A percentile compares a stretch with the other conserved stretches of the same genome.
These are phyloP conservation scores for Lates calcarifer DNA, from an alignment of 2,113 vertebrate species.

Conservation along the genomic window DNA sequence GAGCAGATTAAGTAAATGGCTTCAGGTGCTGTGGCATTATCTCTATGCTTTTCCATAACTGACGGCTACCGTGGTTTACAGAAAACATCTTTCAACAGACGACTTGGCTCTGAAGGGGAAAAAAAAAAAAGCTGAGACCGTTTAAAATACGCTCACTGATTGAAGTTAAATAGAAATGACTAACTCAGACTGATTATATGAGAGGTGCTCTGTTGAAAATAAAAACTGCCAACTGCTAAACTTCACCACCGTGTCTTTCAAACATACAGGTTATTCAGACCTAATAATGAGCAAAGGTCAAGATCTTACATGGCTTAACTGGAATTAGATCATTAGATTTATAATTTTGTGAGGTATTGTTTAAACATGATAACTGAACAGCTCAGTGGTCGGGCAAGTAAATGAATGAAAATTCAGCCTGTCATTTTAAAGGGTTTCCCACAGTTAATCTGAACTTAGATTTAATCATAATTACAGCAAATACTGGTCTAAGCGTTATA, in stretches of 20 bases:
- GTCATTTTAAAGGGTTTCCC: background rate
- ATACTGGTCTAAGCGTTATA: background rate
- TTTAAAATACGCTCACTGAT: slow-evolving; percentile 21
- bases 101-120: background rate
- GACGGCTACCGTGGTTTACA: slow-evolving; percentile 50
- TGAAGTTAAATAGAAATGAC: background rate
- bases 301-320: slow-evolving; percentile 1
- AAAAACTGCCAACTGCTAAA: slow-evolving; percentile 1
- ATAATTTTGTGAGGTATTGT: background rate
- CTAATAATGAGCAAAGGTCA: slow-evolving; percentile 11
- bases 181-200: background rate
- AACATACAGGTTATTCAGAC: background rate
- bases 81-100: slow-evolving; percentile 51
- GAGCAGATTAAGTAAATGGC: slow-evolving; percentile 92
- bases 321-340: too few relatives aligned
- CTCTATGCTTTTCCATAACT: slow-evolving; percentile 50
- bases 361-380: background rate
- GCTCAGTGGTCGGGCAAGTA: background rate
- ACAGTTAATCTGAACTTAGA: background rate
- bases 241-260: background rate
- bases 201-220: background rate
- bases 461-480: background rate
- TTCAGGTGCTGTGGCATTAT: slow-evolving; percentile 80
- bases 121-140: background rate
- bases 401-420: slow-evolving; percentile 10